Evolutionary conservation across 2,797 vertebrate species (phyloP).

Genomic region (Sciurus carolinensis): DNA sequence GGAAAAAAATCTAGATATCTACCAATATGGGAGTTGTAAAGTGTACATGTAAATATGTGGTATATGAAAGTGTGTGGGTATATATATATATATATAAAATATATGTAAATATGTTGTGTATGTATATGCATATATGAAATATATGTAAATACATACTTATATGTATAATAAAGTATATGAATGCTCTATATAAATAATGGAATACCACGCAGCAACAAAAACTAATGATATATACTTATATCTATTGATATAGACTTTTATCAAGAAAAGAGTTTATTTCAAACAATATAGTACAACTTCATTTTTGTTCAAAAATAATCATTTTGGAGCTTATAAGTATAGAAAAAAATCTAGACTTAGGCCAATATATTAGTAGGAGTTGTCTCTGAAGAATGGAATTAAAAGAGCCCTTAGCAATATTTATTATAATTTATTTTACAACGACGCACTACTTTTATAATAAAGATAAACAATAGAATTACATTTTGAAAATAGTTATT

Average conservation of each 20-base stretch:
- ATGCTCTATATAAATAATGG: background rate
- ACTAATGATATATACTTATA: background rate
- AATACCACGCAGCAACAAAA: background rate
- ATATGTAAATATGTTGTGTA: too few species aligned
- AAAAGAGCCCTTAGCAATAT: conserved; percentile 55
- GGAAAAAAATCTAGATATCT: conserved; percentile 23
- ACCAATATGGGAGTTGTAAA: background rate
- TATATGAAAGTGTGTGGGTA: background rate
- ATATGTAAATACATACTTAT: too few species aligned
- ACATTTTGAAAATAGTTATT: conserved; percentile 50
- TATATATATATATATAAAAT: background rate
- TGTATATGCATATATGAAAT: too few species aligned
- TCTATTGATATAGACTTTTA: background rate
- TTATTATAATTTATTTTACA: background rate
- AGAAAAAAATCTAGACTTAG: background rate
- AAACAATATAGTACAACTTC: background rate
- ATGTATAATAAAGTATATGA: background rate
- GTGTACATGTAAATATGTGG: background rate
- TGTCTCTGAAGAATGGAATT: background rate
- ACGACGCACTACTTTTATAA: background rate
- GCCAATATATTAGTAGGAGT: background rate
- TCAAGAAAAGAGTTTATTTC: conserved; percentile 25
- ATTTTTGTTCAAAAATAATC: conserved; percentile 47
- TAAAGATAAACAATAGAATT: conserved; percentile 31
- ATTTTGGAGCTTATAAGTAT: conserved; percentile 42